Conservation (phyloP, 23 tunicate species). For the Trididemnum miniatum region DNA sequence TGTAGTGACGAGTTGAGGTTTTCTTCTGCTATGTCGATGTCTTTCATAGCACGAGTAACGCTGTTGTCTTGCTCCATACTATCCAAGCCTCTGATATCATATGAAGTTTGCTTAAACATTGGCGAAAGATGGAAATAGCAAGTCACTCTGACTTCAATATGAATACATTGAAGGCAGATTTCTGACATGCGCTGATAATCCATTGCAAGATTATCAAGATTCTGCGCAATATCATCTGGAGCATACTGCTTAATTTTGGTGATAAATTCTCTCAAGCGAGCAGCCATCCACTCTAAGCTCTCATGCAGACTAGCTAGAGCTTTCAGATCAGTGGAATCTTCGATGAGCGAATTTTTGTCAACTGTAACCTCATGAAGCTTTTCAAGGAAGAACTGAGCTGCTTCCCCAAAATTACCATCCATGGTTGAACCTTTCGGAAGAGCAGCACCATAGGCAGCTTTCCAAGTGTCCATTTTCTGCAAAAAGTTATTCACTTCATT, state of each 20-base stretch:
- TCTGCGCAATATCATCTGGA: slow-evolving; percentile 54
- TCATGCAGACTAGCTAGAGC: slow-evolving; percentile 91
- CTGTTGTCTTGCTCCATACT: slow-evolving; percentile 81
- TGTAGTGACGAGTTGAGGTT: slow-evolving; percentile 57
- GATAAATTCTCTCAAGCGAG: slow-evolving; percentile 47
- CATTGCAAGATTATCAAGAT: slow-evolving; percentile 52
- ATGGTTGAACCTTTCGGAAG: not conserved
- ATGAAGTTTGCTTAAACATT: slow-evolving; percentile 55
- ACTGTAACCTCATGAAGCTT: slow-evolving; percentile 30
- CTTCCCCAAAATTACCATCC: slow-evolving; percentile 43
- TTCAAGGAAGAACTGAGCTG: slow-evolving; percentile 63
- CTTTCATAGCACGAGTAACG: slow-evolving; percentile 51
- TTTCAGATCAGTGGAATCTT: slow-evolving; percentile 63
- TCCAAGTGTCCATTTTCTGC: slow-evolving; percentile 68
- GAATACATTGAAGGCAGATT: slow-evolving; percentile 75
- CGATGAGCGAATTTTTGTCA: slow-evolving; percentile 28
- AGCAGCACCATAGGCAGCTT: slow-evolving; percentile 17
- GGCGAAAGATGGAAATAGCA: slow-evolving; percentile 73
- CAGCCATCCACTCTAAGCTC: slow-evolving; percentile 93
- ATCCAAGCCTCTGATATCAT: slow-evolving; percentile 69
- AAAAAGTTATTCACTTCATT: slow-evolving; percentile 49
- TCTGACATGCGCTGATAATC: slow-evolving; percentile 74
- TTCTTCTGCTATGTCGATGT: slow-evolving; percentile 60
- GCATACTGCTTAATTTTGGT: slow-evolving; percentile 42
- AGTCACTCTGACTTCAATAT: slow-evolving; percentile 68